These are phyloP conservation scores for Scartelaos histophorus DNA, from an alignment of 2,113 vertebrate genomes.

Conservation along the genomic window DNA sequence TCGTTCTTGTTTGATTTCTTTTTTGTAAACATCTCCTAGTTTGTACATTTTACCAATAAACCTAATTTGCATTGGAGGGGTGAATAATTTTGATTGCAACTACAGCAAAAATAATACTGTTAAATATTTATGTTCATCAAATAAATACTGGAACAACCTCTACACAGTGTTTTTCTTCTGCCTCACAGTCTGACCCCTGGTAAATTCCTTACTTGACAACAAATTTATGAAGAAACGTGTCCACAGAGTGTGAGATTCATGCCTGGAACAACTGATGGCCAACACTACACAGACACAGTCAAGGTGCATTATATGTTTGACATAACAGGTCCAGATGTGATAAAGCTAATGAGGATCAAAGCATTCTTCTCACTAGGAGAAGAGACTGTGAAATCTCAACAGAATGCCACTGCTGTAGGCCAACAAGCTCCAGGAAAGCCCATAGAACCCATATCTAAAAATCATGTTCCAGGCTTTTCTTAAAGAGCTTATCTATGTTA, in stretches of 20 bases:
- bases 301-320: neutral
- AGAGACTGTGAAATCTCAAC: conserved; percentile 43
- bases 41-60: too few species aligned
- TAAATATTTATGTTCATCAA: too few species aligned
- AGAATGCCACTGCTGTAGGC: neutral
- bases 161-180: too few species aligned
- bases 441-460: conserved; percentile 2
- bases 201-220: neutral
- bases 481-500: too few species aligned
- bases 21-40: too few species aligned
- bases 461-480: conserved; percentile 13
- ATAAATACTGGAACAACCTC: too few species aligned
- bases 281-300: neutral
- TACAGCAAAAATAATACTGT: too few species aligned
- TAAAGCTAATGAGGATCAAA: conserved; percentile 20
- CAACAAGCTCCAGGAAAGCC: neutral
- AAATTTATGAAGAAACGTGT: neutral
- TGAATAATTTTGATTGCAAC: too few species aligned
- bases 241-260: conserved; percentile 18
- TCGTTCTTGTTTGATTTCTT: too few species aligned
- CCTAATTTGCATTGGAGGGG: too few species aligned
- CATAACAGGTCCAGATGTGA: conserved; percentile 13
- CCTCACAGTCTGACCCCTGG: neutral
- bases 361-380: conserved; percentile 25
- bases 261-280: neutral